These are phyloP conservation scores for Hybognathus amarus DNA, from an alignment of 2,797 vertebrate genomes.

Conservation along the genomic window DNA sequence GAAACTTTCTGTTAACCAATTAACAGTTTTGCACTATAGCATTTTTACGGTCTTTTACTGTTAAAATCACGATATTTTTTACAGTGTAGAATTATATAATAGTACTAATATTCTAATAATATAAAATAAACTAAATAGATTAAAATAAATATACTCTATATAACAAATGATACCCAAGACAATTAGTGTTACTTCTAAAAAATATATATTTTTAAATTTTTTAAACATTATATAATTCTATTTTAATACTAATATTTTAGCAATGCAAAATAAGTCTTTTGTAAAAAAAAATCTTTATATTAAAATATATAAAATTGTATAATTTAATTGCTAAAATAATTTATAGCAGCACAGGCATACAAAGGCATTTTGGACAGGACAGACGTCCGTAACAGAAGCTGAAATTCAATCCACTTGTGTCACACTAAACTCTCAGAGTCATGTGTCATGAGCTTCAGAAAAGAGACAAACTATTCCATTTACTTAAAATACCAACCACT, in stretches of 20 bases:
- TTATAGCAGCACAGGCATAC: not conserved
- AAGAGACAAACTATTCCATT: not conserved
- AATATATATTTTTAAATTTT: not conserved
- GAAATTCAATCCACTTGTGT: slow-evolving; percentile 44
- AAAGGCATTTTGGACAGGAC: not conserved
- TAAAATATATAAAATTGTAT: not conserved
- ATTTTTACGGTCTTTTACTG: no score
- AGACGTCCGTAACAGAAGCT: not conserved
- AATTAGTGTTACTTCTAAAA: not conserved
- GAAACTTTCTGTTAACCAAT: no score
- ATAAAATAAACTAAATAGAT: not conserved
- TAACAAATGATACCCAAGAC: not conserved
- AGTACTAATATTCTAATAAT: not conserved
- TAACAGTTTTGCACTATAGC: no score
- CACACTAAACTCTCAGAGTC: slow-evolving; percentile 28
- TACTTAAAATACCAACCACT: not conserved
- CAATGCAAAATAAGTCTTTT: not conserved
- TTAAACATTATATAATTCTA: not conserved
- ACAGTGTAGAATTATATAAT: not conserved
- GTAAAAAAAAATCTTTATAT: not conserved
- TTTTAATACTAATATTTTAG: not conserved
- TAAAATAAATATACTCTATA: not conserved
- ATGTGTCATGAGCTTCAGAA: slow-evolving; percentile 35
- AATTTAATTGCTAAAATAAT: not conserved
- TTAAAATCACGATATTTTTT: no score